A percentile compares a stretch with the other conserved stretches of the same genome.
These are phyloP conservation scores for Trididemnum clinides DNA, from an alignment of 23 tunicate genomes.

Conservation along the genomic window DNA sequence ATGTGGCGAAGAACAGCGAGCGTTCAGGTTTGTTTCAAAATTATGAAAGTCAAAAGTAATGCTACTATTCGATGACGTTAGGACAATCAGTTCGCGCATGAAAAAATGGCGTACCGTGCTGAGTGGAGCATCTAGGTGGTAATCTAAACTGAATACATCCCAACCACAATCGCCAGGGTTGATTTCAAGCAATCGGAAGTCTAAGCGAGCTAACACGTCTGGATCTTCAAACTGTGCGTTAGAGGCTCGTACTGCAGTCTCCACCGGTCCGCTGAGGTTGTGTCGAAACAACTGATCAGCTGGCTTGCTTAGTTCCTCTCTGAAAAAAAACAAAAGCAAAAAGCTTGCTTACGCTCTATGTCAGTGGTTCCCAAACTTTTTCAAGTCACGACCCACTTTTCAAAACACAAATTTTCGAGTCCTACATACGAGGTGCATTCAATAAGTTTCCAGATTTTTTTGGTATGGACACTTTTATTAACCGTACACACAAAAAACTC, in stretches of 20 bases:
- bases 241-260: conserved; percentile 80
- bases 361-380: too few species aligned
- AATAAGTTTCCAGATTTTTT: too few species aligned
- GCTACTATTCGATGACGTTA: neutral
- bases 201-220: conserved; percentile 82
- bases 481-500: too few species aligned
- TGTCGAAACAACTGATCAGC: conserved; percentile 79
- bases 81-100: neutral
- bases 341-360: too few species aligned
- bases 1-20: too few species aligned
- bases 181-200: conserved; percentile 83
- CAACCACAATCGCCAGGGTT: conserved; percentile 97
- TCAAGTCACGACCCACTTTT: too few species aligned
- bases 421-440: too few species aligned
- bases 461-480: too few species aligned
- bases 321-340: too few species aligned
- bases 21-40: neutral
- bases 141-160: conserved; percentile 95
- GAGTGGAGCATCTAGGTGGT: conserved; percentile 87
- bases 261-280: conserved; percentile 87
- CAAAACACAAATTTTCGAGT: too few species aligned
- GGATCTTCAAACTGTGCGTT: conserved; percentile 96
- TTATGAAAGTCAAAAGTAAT: too few species aligned
- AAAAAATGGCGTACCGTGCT: conserved; percentile 48
- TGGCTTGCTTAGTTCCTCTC: conserved; percentile 82